Conservation (phyloP, 2,888 invertebrate genomes). For the Mayetiola destructor region DNA sequence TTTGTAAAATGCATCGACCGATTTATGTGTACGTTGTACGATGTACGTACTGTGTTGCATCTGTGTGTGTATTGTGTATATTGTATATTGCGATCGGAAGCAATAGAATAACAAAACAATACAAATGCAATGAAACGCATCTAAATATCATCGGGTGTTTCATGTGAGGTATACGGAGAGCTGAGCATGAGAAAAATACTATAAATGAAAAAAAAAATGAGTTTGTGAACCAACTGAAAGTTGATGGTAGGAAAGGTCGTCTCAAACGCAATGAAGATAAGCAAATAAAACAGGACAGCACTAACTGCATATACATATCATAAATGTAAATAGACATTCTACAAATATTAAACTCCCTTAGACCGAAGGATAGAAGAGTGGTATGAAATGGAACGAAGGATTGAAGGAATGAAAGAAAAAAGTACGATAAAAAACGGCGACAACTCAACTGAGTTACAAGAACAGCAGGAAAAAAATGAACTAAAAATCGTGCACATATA, state of each 20-base stretch:
- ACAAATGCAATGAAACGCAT: neutral
- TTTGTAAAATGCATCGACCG: neutral
- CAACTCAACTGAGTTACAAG: conserved; percentile 2
- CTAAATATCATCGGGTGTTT: neutral
- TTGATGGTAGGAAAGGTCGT: neutral
- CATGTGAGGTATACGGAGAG: too few relatives aligned
- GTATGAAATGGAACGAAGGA: neutral
- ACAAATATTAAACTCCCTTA: conserved; percentile 1
- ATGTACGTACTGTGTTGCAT: neutral
- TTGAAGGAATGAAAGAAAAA: neutral
- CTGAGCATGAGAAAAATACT: too few relatives aligned
- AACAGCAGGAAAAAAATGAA: neutral
- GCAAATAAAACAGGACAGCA: neutral
- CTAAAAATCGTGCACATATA: too few relatives aligned
- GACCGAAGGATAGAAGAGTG: neutral
- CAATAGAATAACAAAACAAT: conserved; percentile 5
- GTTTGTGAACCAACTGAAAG: neutral
- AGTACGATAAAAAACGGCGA: neutral
- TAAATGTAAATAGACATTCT: neutral
- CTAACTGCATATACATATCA: neutral
- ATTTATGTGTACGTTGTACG: neutral
- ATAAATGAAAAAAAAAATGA: too few relatives aligned
- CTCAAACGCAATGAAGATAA: neutral
- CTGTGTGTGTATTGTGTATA: neutral
- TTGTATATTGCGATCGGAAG: conserved; percentile 2